These are phyloP conservation scores for Monochamus saltuarius DNA, from an alignment of 1,140 invertebrate genomes.

Conservation along the genomic window DNA sequence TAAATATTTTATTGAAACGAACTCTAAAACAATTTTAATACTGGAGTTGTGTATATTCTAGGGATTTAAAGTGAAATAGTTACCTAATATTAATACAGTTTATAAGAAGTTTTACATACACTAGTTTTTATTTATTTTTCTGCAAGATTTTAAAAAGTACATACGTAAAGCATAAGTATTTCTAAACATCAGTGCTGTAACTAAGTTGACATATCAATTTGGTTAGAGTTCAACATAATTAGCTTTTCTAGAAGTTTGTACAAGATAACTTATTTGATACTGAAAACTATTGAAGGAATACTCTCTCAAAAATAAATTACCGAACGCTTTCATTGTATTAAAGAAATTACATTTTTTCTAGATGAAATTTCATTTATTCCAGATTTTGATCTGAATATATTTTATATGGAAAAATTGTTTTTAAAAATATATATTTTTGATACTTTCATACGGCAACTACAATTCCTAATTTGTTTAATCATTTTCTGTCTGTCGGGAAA, in stretches of 20 bases:
- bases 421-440: conserved; percentile 31
- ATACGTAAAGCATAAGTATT: conserved; percentile 4
- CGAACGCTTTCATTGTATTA: no score
- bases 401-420: background rate
- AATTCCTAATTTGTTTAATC: no score
- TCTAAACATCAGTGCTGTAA: conserved; percentile 12
- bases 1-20: conserved; percentile 28
- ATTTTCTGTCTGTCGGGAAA: no score
- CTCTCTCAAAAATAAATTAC: no score
- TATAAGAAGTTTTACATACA: conserved; percentile 13
- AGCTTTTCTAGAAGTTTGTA: conserved; percentile 4
- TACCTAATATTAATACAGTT: conserved; percentile 2
- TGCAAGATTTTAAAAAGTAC: background rate
- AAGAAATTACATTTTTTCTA: background rate
- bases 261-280: conserved; percentile 6
- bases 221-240: conserved; percentile 5
- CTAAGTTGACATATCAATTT: conserved; percentile 19
- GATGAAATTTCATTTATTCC: conserved; percentile 1
- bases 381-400: background rate
- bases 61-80: conserved; percentile 17
- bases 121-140: conserved; percentile 11
- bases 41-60: conserved; percentile 18
- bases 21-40: conserved; percentile 1
- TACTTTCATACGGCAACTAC: conserved; percentile 24
- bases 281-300: conserved; percentile 1